Evolutionary conservation across 2,113 vertebrate genomes (phyloP).

Genomic region (Megaptera novaeangliae): DNA sequence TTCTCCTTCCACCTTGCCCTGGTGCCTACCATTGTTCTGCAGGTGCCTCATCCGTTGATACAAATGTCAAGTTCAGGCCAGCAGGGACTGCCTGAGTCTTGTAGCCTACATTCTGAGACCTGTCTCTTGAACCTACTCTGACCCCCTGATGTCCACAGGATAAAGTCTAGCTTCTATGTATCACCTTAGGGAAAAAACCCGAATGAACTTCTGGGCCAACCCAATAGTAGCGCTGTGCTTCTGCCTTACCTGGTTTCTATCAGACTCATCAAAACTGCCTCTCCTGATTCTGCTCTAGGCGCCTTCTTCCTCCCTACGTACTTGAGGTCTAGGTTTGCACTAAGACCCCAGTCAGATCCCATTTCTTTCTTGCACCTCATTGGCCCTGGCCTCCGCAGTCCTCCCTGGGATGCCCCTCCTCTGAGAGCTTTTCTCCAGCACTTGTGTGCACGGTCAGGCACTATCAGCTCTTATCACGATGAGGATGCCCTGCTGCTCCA

Average conservation of each 20-base stretch:
- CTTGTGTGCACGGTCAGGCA: background rate
- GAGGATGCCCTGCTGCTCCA: background rate
- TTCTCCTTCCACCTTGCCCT: background rate
- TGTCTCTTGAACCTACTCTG: background rate
- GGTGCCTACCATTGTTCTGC: background rate
- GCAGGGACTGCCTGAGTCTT: background rate
- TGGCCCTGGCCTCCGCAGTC: background rate
- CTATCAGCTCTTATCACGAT: too few relatives aligned
- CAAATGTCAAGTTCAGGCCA: background rate
- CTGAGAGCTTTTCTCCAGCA: background rate
- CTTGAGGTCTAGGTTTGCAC: background rate
- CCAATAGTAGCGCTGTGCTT: background rate
- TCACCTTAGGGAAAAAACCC: too few relatives aligned
- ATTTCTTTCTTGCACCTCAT: background rate
- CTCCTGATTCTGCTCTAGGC: background rate
- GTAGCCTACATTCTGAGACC: background rate
- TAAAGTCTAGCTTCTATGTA: background rate
- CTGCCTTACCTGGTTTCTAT: background rate
- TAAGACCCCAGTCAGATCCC: background rate
- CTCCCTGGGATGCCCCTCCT: too few relatives aligned
- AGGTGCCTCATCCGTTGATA: background rate
- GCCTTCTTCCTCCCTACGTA: background rate
- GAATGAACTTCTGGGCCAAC: too few relatives aligned
- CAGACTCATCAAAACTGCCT: background rate
- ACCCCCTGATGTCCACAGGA: background rate